Evolutionary conservation across 2,797 vertebrate species (phyloP), one percentile per base, ranked within the genome.

Genomic region (Ispidina lecontei): DNA sequence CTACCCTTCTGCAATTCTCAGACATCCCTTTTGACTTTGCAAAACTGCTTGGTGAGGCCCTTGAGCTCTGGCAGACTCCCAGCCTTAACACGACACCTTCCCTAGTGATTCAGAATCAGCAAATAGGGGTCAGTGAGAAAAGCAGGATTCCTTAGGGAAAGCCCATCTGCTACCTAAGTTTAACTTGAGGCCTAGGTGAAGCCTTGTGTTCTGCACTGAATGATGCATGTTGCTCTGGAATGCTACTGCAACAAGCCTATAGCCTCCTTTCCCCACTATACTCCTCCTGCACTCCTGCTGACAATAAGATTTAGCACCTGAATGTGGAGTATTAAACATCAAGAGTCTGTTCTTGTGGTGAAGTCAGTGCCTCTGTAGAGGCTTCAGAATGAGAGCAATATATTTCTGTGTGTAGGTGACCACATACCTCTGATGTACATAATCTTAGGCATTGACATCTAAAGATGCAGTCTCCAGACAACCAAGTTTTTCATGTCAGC

Each of bases 61-160:
- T 19, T 52, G 51, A 28, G 15, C 28, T 52, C 51, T 52, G 51
- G 28, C 51, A 29, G 51, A 17, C 25, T 28, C 26, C 26, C 28
- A 52, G 16, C 28, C 28, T 52, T 29, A 29, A 18, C 10, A 6
- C 11, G 6, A 52, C 51, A 52, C 51, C 28, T 64, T 72, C 35
- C 12, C 19, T 73, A 4, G 47, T 26, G 18, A 63, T 52, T 77
- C 41, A n/a, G 23, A 22, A 60, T 6, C 2, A 3, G 31, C 35
- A 85, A 35, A 14, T 1, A 1, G 7, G 4, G 28, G 1, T 12
- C 28, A 28, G 7, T 31, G 28, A 3, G 1, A 23, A 23, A 15
- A 85, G 54, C 41, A 71, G 59, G n/a, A 67, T 59, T 91, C 63
- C 64, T 52, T 39, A 23, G 9, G 26, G 44, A 82, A 80, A 37